Evolutionary conservation across 2,888 invertebrate species (phyloP).

Genomic region (Limnephilus rhombicus): DNA sequence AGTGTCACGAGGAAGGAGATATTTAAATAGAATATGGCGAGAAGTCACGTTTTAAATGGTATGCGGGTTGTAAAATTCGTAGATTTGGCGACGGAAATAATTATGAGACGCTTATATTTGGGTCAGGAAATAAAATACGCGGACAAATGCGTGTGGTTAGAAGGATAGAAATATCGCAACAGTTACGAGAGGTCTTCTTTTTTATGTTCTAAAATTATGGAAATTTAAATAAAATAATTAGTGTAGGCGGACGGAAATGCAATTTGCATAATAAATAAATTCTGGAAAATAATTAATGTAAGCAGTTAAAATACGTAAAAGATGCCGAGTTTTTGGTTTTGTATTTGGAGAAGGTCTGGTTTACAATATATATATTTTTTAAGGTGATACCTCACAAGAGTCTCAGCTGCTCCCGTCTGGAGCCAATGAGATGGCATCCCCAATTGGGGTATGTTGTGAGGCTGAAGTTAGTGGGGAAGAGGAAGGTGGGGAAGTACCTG

Average conservation of each 20-base stretch:
- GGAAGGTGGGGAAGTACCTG: too few relatives aligned
- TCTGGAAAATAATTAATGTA: neutral
- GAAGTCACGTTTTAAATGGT: constrained; percentile 23
- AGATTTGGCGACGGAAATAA: neutral
- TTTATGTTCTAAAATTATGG: neutral
- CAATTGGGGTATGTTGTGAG: too few relatives aligned
- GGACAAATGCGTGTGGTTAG: neutral
- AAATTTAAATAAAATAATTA: neutral
- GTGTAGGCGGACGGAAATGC: neutral
- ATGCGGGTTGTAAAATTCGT: constrained; percentile 1
- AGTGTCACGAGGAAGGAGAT: neutral
- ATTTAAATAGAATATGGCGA: constrained; percentile 2
- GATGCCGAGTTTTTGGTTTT: too few relatives aligned
- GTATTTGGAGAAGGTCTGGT: neutral
- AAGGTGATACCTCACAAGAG: too few relatives aligned
- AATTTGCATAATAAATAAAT: neutral
- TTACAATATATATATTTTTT: too few relatives aligned
- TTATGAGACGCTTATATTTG: neutral
- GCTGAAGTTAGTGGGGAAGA: too few relatives aligned
- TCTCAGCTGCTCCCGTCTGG: too few relatives aligned
- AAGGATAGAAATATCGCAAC: neutral
- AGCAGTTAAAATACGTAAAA: too few relatives aligned
- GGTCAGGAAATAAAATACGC: neutral
- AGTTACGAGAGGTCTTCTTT: neutral
- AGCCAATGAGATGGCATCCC: too few relatives aligned